Evolutionary conservation across 1,140 invertebrate genomes (phyloP).

Genomic region (Meloidogyne chitwoodi): DNA sequence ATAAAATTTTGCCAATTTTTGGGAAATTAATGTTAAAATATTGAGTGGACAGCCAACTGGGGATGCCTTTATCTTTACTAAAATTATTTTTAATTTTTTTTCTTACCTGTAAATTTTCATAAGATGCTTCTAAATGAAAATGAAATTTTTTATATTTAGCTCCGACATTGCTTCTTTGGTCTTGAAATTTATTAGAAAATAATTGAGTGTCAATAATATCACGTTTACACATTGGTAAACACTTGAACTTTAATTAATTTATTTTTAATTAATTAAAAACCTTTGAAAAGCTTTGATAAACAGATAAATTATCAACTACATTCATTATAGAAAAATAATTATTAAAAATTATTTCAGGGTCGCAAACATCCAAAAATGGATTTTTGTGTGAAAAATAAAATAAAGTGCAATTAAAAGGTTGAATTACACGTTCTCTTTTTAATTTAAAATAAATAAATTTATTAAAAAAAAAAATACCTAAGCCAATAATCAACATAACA

Average conservation of each 20-base stretch:
- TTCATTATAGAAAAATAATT: slow-evolving; percentile 13
- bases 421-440: slow-evolving; percentile 19
- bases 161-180: slow-evolving; percentile 1
- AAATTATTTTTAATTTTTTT: not conserved
- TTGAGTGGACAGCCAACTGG: no score
- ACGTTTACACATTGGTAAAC: slow-evolving; percentile 24
- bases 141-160: not conserved
- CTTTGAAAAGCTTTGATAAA: slow-evolving; percentile 12
- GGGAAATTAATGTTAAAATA: no score
- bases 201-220: slow-evolving; percentile 19
- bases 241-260: no score
- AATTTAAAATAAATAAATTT: not conserved
- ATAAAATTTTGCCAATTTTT: no score
- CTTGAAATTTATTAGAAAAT: slow-evolving; percentile 17
- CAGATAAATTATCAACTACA: slow-evolving; percentile 13
- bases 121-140: slow-evolving; percentile 27
- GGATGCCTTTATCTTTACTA: no score
- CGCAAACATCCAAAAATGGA: slow-evolving; percentile 26
- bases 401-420: slow-evolving; percentile 34
- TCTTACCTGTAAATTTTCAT: slow-evolving; percentile 25
- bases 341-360: slow-evolving; percentile 26
- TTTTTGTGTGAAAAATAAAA: slow-evolving; percentile 36
- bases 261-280: not conserved
- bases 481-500: slow-evolving; percentile 34
- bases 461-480: not conserved